Percentiles rank a stretch among this genome's conserved stretches.
Evolutionary conservation across 1,140 invertebrate species (phyloP).

Genomic region (Brachionus manjavacas): DNA sequence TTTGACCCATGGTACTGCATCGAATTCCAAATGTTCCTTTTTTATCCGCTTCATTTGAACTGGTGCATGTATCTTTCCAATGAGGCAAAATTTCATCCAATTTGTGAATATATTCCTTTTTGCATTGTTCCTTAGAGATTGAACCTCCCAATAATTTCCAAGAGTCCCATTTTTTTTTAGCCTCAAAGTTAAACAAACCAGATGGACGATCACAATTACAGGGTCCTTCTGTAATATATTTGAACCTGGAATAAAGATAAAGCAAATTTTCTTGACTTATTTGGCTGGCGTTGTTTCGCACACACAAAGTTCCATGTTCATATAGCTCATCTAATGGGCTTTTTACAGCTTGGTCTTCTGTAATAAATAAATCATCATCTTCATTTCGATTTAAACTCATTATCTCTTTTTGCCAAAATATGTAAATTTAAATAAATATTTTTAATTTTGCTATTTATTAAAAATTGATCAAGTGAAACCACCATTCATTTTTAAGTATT

Average conservation of each 20-base stretch:
- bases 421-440: neutral
- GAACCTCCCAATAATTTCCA: constrained; percentile 32
- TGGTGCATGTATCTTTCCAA: neutral
- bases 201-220: constrained; percentile 6
- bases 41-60: neutral
- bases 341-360: neutral
- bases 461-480: neutral
- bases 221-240: constrained; percentile 1
- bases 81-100: neutral
- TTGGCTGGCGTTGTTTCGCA: neutral
- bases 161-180: constrained; percentile 38
- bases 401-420: neutral
- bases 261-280: constrained; percentile 24
- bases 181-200: constrained; percentile 37
- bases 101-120: constrained; percentile 10
- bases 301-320: constrained; percentile 16
- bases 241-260: constrained; percentile 27
- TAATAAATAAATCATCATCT: constrained; percentile 27
- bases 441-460: constrained; percentile 2
- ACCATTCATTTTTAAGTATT: neutral
- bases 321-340: neutral
- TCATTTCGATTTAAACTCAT: constrained; percentile 3
- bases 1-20: neutral
- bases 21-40: constrained; percentile 35
- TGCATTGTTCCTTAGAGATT: neutral